Evolutionary conservation across 2,113 vertebrate species (phyloP).

Genomic region (Perca fluviatilis): DNA sequence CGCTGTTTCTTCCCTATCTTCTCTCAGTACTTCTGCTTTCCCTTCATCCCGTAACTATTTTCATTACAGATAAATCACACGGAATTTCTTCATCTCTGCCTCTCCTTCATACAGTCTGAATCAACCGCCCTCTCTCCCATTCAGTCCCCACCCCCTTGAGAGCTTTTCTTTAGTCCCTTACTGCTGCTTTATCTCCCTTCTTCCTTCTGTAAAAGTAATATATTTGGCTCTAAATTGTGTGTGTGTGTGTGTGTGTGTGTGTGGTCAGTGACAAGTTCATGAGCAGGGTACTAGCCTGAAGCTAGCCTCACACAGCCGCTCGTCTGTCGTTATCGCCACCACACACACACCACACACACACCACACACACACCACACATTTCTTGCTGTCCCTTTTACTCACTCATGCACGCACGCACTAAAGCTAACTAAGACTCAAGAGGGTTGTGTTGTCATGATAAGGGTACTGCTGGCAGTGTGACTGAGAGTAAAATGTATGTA

Average conservation of each 20-base stretch:
- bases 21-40: not conserved
- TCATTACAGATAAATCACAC: conserved; percentile 36
- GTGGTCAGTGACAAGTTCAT: conserved; percentile 42
- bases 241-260: conserved; percentile 9
- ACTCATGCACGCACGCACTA: not conserved
- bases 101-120: conserved; percentile 2
- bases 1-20: not conserved
- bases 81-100: conserved; percentile 16
- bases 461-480: conserved; percentile 27
- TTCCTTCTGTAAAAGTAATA: conserved; percentile 38
- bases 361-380: not conserved
- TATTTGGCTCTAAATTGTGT: conserved; percentile 30
- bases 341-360: too few species aligned
- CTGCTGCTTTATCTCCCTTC: conserved; percentile 33
- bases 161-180: conserved; percentile 28
- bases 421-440: not conserved
- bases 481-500: conserved; percentile 33
- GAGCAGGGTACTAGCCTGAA: conserved; percentile 46
- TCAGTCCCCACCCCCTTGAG: conserved; percentile 1
- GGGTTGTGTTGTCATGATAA: not conserved
- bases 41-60: conserved; percentile 9
- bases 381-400: conserved; percentile 1
- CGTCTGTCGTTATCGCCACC: conserved; percentile 22
- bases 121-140: not conserved
- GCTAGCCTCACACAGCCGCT: conserved; percentile 31